Conservation (phyloP, 2,797 vertebrate genomes). For the Phylloscopus collybita region DNA sequence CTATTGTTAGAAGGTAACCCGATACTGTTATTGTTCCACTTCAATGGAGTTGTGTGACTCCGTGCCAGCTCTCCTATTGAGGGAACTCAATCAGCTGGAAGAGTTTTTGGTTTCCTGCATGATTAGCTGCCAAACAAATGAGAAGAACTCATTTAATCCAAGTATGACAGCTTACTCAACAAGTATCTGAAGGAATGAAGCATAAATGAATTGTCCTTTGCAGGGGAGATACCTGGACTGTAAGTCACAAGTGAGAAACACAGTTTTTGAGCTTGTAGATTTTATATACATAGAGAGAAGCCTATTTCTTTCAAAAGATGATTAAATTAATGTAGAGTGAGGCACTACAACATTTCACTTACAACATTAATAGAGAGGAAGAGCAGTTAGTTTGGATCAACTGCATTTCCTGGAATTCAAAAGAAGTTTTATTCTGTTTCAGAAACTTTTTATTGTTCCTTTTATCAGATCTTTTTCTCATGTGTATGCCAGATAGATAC, state of each 20-base stretch:
- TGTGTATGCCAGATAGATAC: background rate
- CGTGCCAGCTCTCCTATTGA: conserved; percentile 57
- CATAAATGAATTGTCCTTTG: conserved; percentile 56
- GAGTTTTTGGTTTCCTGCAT: conserved; percentile 62
- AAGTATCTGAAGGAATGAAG: conserved; percentile 43
- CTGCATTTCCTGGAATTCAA: background rate
- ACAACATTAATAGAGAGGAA: background rate
- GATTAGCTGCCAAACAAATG: conserved; percentile 46
- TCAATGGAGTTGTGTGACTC: conserved; percentile 15
- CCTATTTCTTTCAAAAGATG: background rate
- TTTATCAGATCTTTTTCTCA: background rate
- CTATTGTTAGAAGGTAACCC: conserved; percentile 65
- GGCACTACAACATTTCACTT: background rate
- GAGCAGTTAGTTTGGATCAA: background rate
- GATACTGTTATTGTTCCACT: conserved; percentile 71
- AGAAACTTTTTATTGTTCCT: background rate
- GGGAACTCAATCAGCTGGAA: conserved; percentile 57
- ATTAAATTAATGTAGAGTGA: background rate
- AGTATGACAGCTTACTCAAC: conserved; percentile 50
- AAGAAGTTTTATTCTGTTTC: background rate
- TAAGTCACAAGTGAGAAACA: background rate
- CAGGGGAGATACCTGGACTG: background rate
- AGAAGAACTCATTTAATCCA: conserved; percentile 61
- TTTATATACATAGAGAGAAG: background rate
- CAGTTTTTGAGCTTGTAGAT: background rate